Base-by-base conservation (phyloP, 2,113 vertebrate species). In the Megaptera novaeangliae region DNA sequence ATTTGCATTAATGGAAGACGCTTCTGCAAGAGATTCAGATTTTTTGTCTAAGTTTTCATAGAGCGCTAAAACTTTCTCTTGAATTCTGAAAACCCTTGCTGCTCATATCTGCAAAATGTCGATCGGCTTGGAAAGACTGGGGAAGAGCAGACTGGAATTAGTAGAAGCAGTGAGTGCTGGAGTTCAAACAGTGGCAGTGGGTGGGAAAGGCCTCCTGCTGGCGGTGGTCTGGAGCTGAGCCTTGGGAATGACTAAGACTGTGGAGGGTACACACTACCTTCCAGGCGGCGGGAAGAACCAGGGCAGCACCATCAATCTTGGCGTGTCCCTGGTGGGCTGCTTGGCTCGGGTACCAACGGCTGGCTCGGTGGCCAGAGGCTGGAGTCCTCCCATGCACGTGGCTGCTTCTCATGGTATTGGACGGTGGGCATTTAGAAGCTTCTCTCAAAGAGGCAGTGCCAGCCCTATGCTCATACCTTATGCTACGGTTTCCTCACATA, bases 361-460 rank as follows among this genome's bases (percentile, higher is more conserved):
- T 31, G 61, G 9, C 10, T 34, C 21, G 1, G 31, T 80, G 88
- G 49, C 23, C 71, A 21, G 21, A n/a, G 49, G 11, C 7, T 21
- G 83, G 36, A 12, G 17, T 21, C 20, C 52, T 59, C 6, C 14
- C 10, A 5, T 1, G 4, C 15, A 2, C 0, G 0, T 10, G 63
- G 36, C 57, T 8, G 31, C 36, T 57, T 34, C 83, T 88, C 46
- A 8, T 10, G 17, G 18, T 52, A 0, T n/a, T 34, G 13, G 29
- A 18, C 27, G 2, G 8, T 23, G 36, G 81, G 59, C 59, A 23
- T 46, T 2, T 6, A 80, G 74, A 49, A 46, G n/a, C 52, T 71
- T 69, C 44, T 64, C 83, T 68, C 20, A 0, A 44, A 27, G 57
- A 71, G 41, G 6, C 61, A 8, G 29, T 8, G 27, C n/a, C 14